These are phyloP conservation scores for Cyanoderma ruficeps DNA, from an alignment of 2,113 vertebrate genomes.

Conservation along the genomic window DNA sequence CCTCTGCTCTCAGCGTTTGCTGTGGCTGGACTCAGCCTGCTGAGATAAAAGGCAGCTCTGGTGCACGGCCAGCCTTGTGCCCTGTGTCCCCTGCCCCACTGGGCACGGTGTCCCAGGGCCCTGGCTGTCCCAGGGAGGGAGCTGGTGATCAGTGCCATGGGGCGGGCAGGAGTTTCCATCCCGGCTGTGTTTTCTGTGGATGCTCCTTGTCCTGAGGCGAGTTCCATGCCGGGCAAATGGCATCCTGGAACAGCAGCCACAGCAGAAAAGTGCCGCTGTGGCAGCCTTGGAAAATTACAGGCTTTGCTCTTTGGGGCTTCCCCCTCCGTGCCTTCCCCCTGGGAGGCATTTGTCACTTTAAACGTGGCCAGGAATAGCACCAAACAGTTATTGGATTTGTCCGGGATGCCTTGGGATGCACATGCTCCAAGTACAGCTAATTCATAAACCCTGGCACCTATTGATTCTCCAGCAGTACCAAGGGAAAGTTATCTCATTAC, in stretches of 20 bases:
- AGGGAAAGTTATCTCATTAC: slow-evolving; percentile 71
- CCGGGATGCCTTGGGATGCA: slow-evolving; percentile 7
- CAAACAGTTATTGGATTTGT: slow-evolving; percentile 16
- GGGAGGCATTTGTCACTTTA: not conserved
- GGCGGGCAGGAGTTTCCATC: not conserved
- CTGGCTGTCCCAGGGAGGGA: fast-evolving
- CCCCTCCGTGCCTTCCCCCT: not conserved
- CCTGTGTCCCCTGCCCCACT: not conserved
- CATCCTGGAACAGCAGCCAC: not conserved
- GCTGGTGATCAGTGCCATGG: fast-evolving
- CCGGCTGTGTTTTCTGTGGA: not conserved
- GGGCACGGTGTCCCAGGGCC: fast-evolving
- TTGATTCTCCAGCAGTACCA: not conserved
- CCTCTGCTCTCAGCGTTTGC: not conserved
- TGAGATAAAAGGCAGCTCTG: not conserved
- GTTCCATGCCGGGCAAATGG: fast-evolving
- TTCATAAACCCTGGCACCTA: slow-evolving; percentile 46
- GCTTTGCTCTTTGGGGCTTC: slow-evolving; percentile 27
- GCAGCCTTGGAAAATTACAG: not conserved
- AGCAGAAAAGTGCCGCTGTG: not conserved
- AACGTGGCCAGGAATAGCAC: not conserved
- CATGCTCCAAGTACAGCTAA: not conserved
- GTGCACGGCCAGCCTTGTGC: not conserved
- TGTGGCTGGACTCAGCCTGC: not conserved
- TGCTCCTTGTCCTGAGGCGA: not conserved